Percentiles rank a stretch among this genome's conserved stretches.
Evolutionary conservation across 35 echinoderm and acorn worm species (phyloP).

Genomic region (Lytechinus pictus): DNA sequence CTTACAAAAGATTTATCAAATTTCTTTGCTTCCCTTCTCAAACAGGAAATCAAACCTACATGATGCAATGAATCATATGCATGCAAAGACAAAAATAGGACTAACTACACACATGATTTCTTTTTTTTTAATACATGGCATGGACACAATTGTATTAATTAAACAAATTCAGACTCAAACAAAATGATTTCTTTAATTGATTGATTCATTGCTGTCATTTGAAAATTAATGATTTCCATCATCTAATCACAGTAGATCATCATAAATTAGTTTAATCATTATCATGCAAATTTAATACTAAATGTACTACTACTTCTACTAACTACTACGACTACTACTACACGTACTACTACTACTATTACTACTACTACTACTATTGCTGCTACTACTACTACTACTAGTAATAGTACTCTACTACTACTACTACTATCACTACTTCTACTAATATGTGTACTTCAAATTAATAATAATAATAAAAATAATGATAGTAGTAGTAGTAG

Average conservation of each 20-base stretch:
- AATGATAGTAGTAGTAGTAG: too few species aligned
- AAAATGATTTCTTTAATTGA: background rate
- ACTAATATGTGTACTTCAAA: too few species aligned
- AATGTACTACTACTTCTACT: too few species aligned
- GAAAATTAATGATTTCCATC: too few species aligned
- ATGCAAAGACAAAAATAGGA: background rate
- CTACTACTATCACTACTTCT: too few species aligned
- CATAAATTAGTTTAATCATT: background rate
- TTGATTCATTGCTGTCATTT: too few species aligned
- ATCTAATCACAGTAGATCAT: background rate
- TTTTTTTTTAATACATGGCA: background rate
- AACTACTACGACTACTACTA: too few species aligned
- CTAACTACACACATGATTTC: background rate
- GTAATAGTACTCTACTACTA: too few species aligned
- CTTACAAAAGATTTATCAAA: background rate
- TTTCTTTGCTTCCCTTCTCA: background rate
- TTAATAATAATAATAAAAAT: too few species aligned
- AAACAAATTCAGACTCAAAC: background rate
- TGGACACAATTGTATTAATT: background rate
- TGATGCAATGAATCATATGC: background rate
- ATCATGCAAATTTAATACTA: background rate
- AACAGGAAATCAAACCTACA: background rate
- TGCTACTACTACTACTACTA: too few species aligned
- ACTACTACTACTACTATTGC: too few species aligned
- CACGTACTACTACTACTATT: too few species aligned